Evolutionary conservation across 1,140 invertebrate genomes (phyloP).

Genomic region (Drosophila chauvacae): DNA sequence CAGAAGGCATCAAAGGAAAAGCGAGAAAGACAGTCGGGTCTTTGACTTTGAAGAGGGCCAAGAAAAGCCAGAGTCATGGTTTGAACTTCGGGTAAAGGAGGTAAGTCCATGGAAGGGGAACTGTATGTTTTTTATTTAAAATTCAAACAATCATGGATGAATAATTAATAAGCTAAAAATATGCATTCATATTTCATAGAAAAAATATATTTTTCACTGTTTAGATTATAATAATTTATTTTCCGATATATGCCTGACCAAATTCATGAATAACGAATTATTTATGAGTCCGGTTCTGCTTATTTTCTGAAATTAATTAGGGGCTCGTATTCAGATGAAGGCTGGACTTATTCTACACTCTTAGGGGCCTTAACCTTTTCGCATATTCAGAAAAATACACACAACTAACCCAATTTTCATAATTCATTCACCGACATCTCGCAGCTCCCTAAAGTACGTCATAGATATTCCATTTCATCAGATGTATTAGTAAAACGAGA

Average conservation of each 20-base stretch:
- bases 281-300: not conserved
- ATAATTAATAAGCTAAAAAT: not conserved
- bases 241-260: too few species aligned
- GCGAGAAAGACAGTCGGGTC: slow-evolving; percentile 28
- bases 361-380: slow-evolving; percentile 4
- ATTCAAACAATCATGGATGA: not conserved
- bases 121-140: not conserved
- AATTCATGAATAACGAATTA: not conserved
- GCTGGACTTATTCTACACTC: not conserved
- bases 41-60: slow-evolving; percentile 49
- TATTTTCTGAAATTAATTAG: slow-evolving; percentile 11
- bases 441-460: slow-evolving; percentile 30
- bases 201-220: not conserved
- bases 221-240: not conserved
- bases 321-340: not conserved
- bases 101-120: slow-evolving; percentile 38
- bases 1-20: slow-evolving; percentile 32
- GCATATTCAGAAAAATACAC: slow-evolving; percentile 2
- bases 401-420: slow-evolving; percentile 32
- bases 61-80: slow-evolving; percentile 63
- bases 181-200: not conserved
- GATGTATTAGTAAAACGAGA: slow-evolving; percentile 34
- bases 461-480: slow-evolving; percentile 52
- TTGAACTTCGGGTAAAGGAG: slow-evolving; percentile 61
- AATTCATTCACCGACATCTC: slow-evolving; percentile 34